Evolutionary conservation across 2,888 invertebrate species (phyloP), one percentile per base, ranked within the genome.

Genomic region (Watsonalla binaria): DNA sequence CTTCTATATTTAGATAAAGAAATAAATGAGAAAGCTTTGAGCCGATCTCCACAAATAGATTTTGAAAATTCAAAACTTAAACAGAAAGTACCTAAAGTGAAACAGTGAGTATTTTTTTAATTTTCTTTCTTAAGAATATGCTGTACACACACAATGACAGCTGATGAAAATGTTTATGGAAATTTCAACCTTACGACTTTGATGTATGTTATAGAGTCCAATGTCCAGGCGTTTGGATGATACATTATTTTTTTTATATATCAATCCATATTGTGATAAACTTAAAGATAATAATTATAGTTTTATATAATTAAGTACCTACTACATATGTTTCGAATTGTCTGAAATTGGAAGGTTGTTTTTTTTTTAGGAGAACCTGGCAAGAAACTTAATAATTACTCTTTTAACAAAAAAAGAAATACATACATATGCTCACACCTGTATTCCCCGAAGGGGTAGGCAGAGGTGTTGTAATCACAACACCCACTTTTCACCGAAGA

Each of bases 1-100:
- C 92, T 96, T 62, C 93, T 95, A 75, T 94, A 94, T 79, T 92
- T 96, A 82, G 96, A 96, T 83, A 95, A 94, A 76, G 95, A 95
- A 87, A 94, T 96, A 57, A 94, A 94, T 74, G 92, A 94, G 70
- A 90, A 92, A 57, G 88, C 92, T 14, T 70, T 92, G 48, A 83
- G 92, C 69, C 92, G 92, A 65, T 90, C 92, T 48, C 92, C 94
- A 50, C 84, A 90, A 54, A 85, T 86, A 58, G 86, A 90, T 53
- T 83, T 86, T 58, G 82, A 84, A 47, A 80, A 69, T 58, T 67
- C 76, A 47, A 75, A 90, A 83, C 77, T 85, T 71, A 85, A 86
- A 86, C 75, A 84, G 76, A 81, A 83, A 68, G 82, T 85, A 79
- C 77, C 80, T 74, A 84, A 82, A 91, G 70, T 80, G 71, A 82